A percentile compares a stretch with the other conserved stretches of the same genome.
phyloP scores from a whole-genome alignment of 2,888 invertebrate species.

The Hypolimnas misippus region DNA sequence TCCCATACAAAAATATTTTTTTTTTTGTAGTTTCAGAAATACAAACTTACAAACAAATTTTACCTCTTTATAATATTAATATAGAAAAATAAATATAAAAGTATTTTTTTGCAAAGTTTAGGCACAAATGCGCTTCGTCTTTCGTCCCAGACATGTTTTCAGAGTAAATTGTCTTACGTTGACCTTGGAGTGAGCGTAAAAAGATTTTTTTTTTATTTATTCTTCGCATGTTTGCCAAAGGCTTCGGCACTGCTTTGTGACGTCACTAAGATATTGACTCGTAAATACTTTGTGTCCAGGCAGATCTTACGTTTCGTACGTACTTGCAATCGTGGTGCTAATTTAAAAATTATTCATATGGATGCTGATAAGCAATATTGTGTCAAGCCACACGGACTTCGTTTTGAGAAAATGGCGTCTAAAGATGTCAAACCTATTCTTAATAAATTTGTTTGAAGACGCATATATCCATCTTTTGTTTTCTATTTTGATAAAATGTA shows the following conservation, averaged over 20 bases:
- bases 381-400: too few species aligned
- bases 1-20: too few species aligned
- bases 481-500: too few species aligned
- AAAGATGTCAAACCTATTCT: too few species aligned
- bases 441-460: too few species aligned
- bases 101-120: not conserved
- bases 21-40: too few species aligned
- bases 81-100: too few species aligned
- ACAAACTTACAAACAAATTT: too few species aligned
- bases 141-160: conserved; percentile 12
- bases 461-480: too few species aligned
- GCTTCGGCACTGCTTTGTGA: conserved; percentile 17
- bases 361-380: too few species aligned
- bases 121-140: conserved; percentile 9
- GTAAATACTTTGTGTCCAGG: conserved; percentile 10
- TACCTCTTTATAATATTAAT: not conserved
- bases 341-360: too few species aligned
- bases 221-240: conserved; percentile 3
- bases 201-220: conserved; percentile 11
- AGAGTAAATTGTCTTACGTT: not conserved
- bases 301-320: not conserved
- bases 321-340: not conserved
- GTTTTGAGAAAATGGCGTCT: too few species aligned
- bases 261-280: conserved; percentile 8
- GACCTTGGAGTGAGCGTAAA: conserved; percentile 14